Percentiles rank a stretch among this genome's conserved stretches.
Evolutionary conservation across 2,797 vertebrate genomes (phyloP).

Genomic region (Stomatorhinus walkeri): DNA sequence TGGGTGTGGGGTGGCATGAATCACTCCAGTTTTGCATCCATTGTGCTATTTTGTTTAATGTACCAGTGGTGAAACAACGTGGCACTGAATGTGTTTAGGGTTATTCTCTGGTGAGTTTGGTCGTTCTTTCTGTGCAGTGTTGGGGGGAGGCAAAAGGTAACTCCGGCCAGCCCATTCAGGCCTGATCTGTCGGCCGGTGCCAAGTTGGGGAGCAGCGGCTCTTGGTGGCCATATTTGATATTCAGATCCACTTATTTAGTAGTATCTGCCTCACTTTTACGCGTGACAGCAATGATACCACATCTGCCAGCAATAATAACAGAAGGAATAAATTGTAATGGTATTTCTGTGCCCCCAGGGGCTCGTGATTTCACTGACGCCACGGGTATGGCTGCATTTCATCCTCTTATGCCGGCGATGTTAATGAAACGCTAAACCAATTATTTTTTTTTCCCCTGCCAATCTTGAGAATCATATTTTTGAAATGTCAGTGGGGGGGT

Average conservation of each 20-base stretch:
- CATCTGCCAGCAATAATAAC: conserved; percentile 14
- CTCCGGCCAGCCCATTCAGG: not conserved
- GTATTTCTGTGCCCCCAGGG: not conserved
- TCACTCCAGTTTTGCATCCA: conserved; percentile 17
- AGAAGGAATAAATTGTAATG: not conserved
- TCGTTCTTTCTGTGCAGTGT: not conserved
- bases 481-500: conserved; percentile 22
- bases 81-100: not conserved
- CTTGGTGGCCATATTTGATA: not conserved
- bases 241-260: not conserved
- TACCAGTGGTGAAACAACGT: not conserved
- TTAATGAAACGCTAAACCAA: conserved; percentile 28
- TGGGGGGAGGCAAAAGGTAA: not conserved
- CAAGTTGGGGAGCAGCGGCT: not conserved
- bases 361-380: not conserved
- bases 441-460: conserved; percentile 16
- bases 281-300: not conserved
- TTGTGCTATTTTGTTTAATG: conserved; percentile 26
- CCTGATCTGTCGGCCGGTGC: not conserved
- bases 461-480: conserved; percentile 20
- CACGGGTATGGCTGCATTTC: not conserved
- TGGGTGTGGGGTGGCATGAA: not conserved
- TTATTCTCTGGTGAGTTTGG: not conserved
- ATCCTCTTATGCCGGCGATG: conserved; percentile 10
- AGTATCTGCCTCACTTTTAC: not conserved